Evolutionary conservation across 2,113 vertebrate species (phyloP).

Genomic region (Ptilorrhoa leucosticta): DNA sequence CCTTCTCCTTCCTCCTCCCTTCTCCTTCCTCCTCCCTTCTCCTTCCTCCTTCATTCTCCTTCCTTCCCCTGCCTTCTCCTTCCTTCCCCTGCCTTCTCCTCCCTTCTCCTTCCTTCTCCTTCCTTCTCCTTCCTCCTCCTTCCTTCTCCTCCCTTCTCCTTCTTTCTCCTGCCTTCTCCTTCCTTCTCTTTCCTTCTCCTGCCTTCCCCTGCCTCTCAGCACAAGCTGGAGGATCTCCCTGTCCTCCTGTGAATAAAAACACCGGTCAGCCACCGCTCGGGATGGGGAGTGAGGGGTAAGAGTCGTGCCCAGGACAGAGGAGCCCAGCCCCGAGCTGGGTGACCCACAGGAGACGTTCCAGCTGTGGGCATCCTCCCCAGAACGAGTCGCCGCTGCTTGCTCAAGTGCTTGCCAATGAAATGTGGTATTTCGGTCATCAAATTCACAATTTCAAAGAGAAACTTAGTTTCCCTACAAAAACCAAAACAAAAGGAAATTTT

Average conservation of each 20-base stretch:
- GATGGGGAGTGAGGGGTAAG: not conserved
- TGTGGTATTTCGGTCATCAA: not conserved
- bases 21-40: too few species aligned
- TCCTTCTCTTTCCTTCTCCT: not conserved
- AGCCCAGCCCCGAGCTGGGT: not conserved
- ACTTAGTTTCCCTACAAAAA: not conserved
- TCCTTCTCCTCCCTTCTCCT: not conserved
- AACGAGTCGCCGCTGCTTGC: not conserved
- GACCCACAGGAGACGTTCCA: not conserved
- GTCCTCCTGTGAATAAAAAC: not conserved
- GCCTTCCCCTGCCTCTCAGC: not conserved
- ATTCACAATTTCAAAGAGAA: not conserved
- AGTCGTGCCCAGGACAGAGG: not conserved
- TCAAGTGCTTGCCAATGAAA: not conserved
- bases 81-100: not conserved
- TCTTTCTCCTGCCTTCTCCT: not conserved
- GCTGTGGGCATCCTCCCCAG: not conserved
- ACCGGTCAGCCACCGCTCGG: accelerated
- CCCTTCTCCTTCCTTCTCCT: not conserved
- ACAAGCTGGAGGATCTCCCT: not conserved
- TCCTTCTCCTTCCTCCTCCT: not conserved
- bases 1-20: not conserved
- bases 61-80: not conserved
- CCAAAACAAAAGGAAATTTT: not conserved
- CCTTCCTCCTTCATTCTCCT: not conserved